These are phyloP conservation scores for Eulithis prunata DNA, from an alignment of 2,888 invertebrate species.

Conservation along the genomic window DNA sequence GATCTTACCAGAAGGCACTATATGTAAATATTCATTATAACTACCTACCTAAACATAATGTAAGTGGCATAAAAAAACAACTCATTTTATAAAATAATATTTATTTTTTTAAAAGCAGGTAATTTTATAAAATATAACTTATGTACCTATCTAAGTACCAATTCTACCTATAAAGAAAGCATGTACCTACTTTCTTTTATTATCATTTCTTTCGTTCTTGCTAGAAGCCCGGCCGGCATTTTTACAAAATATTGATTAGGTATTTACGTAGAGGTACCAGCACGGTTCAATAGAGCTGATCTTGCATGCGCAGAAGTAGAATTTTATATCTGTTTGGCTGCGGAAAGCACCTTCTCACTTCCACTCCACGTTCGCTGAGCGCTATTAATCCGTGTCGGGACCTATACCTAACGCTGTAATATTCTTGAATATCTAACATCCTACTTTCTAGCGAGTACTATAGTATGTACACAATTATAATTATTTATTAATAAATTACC, in stretches of 20 bases:
- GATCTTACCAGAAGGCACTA: no score
- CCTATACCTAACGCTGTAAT: slow-evolving; percentile 11
- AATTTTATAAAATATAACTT: background rate
- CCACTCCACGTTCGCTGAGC: no score
- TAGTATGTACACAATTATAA: background rate
- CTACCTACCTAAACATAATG: no score
- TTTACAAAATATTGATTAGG: slow-evolving; percentile 7
- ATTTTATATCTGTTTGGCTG: no score
- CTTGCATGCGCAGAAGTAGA: no score
- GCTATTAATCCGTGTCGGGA: background rate
- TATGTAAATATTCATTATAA: no score
- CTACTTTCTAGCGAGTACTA: background rate
- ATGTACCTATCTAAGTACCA: background rate
- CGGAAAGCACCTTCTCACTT: no score
- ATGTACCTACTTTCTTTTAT: background rate
- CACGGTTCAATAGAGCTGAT: no score
- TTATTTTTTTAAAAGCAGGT: background rate
- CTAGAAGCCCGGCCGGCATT: slow-evolving; percentile 36
- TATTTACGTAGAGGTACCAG: slow-evolving; percentile 3
- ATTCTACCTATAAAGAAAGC: background rate
- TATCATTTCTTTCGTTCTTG: slow-evolving; percentile 17
- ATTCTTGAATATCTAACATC: background rate
- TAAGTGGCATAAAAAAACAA: no score
- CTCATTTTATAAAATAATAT: no score
- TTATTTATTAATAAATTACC: slow-evolving; percentile 5